Evolutionary conservation across 2,888 invertebrate genomes (phyloP).

Genomic region (Nowickia ferox): DNA sequence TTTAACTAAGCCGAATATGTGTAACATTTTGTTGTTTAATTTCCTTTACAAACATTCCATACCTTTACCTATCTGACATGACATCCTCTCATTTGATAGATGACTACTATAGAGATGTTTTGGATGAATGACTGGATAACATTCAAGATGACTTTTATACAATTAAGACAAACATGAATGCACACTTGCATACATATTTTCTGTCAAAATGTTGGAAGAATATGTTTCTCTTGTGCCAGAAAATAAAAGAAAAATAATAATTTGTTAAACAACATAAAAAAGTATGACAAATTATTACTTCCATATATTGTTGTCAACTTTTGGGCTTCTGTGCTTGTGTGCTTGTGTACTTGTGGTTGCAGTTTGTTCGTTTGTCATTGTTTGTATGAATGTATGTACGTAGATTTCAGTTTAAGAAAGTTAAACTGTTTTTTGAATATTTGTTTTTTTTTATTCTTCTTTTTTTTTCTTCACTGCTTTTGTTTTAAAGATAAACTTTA

Average conservation of each 20-base stretch:
- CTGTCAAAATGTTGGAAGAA: slow-evolving; percentile 47
- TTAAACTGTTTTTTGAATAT: slow-evolving; percentile 26
- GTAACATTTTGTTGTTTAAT: too few species aligned
- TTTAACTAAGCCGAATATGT: too few species aligned
- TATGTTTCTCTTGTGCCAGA: slow-evolving; percentile 52
- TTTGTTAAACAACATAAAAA: slow-evolving; percentile 42
- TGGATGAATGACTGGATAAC: slow-evolving; percentile 44
- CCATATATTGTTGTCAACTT: slow-evolving; percentile 51
- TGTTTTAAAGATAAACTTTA: slow-evolving; percentile 57
- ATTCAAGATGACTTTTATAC: slow-evolving; percentile 66
- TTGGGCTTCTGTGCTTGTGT: slow-evolving; percentile 43
- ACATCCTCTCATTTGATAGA: slow-evolving; percentile 38
- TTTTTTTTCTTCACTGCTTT: slow-evolving; percentile 12
- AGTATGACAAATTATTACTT: slow-evolving; percentile 60
- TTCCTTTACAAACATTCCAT: neutral
- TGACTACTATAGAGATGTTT: slow-evolving; percentile 44
- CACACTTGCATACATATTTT: slow-evolving; percentile 56
- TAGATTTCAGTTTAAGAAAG: slow-evolving; percentile 58
- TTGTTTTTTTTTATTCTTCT: neutral
- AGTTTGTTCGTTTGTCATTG: slow-evolving; percentile 40
- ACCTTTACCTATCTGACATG: slow-evolving; percentile 17
- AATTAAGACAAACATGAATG: slow-evolving; percentile 67
- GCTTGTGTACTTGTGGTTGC: slow-evolving; percentile 52
- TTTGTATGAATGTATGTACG: slow-evolving; percentile 1
- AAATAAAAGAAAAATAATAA: neutral